These are phyloP conservation scores for Crossocerus cetratus DNA, from an alignment of 2,888 invertebrate genomes.

Conservation along the genomic window DNA sequence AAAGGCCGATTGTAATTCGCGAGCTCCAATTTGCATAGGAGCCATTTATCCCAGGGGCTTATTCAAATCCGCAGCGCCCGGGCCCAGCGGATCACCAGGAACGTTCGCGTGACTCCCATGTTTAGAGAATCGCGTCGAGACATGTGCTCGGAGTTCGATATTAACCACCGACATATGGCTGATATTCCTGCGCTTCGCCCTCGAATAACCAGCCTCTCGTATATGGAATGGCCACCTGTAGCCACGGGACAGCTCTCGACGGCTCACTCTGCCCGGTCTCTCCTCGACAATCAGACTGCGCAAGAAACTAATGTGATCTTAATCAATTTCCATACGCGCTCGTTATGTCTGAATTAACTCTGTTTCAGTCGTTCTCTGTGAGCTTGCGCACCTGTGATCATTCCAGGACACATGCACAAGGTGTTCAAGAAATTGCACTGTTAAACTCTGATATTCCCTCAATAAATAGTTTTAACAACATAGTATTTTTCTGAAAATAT, in stretches of 20 bases:
- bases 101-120: constrained; percentile 67
- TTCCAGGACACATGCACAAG: no score
- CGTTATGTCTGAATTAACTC: not conserved
- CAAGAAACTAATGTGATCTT: constrained; percentile 2
- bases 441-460: no score
- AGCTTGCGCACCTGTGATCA: constrained; percentile 35
- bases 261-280: not conserved
- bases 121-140: constrained; percentile 60
- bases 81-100: constrained; percentile 6
- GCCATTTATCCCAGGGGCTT: constrained; percentile 11
- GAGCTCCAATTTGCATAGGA: not conserved
- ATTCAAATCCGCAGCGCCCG: constrained; percentile 21
- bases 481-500: no score
- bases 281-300: not conserved
- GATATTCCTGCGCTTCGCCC: constrained; percentile 39
- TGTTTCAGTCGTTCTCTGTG: not conserved
- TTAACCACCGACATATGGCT: constrained; percentile 48
- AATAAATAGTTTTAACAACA: no score
- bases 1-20: no score
- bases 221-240: not conserved
- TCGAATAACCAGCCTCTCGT: constrained; percentile 39
- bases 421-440: no score
- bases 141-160: constrained; percentile 55
- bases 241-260: not conserved
- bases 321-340: not conserved